Base-by-base conservation (phyloP, 2,113 vertebrate species). In the Catagonus wagneri region DNA sequence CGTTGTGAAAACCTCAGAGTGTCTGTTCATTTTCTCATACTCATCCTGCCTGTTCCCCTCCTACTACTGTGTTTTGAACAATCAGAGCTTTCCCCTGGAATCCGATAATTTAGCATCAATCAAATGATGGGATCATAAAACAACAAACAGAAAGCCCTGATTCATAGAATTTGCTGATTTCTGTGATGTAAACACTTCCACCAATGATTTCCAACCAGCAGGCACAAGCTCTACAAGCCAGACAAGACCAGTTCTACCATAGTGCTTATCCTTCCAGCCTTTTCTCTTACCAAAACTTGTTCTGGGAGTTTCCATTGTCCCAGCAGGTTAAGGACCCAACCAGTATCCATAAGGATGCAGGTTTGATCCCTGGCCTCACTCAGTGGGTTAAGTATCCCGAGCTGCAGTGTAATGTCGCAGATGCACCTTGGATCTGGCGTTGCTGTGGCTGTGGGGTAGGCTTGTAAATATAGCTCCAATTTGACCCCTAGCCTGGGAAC, bases 21-120 rank as follows among this genome's bases (percentile, higher is more conserved):
- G 69, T 17, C 36, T 44, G 52, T 9, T 93, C n/a, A 17, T 50
- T 90, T 95, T 74, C 27, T 80, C 36, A 32, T 13, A 39, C 17
- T 89, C 36, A 25, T 22, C 69, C 19, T 19, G 8, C n/a, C 61
- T 29, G 20, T 27, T 76, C 39, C 36, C 60, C 32, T 93, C 44
- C 25, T 52, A 25, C n/a, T 27, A 11, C 20, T 68, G 36, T 58
- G 50, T 76, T 94, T 89, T 74, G 19, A 86, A 39, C 54, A 60
- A 58, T 1, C 3, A 96, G 66, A 34, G 4, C 19, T 80, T 88
- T 85, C 34, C 50, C 2, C 13, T 78, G 39, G 22, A 66, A 71
- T 60, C 89, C 25, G 60, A 61, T 76, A 44, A 90, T 84, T 80
- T 56, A 95, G 23, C n/a, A 58, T 90, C n/a, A 89, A 12, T 58